Base-by-base conservation (phyloP, 2,888 invertebrate genomes). In the Craniophora ligustri region DNA sequence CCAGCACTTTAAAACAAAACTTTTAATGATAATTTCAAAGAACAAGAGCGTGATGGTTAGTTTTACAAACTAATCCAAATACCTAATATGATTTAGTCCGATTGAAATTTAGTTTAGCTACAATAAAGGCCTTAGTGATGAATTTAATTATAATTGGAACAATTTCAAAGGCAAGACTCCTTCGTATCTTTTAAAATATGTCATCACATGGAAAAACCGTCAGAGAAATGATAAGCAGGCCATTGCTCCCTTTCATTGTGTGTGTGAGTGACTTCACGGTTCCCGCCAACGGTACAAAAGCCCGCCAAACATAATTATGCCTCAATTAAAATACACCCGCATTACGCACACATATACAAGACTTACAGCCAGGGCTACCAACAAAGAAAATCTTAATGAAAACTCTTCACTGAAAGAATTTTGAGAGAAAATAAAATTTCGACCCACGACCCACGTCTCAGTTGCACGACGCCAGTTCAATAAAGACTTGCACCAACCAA, bases 251-350 rank as follows among this genome's bases (percentile, higher is more conserved):
- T 7, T 8, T 36, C 18, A 62, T 74, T 74, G 76, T 75, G 5
- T n/a, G n/a, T n/a, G 26, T n/a, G n/a, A 35, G 49, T 56, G 48
- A 51, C 66, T 64, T 53, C 38, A 48, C 55, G 44, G 44, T 44
- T 57, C 69, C 36, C 58, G 61, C 53, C 64, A 65, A 65, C 65
- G 45, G 61, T 65, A 79, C 77, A 78, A 78, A 74, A 73, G 78
- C 71, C 58, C 56, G 67, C 60, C 75, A 74, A 78, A 81, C 76
- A 78, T 74, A 76, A 78, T 78, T 77, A 57, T 56, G 64, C 67
- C 72, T 72, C 78, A 82, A 85, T 85, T 84, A 84, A 84, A 84
- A 79, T 78, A 75, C 66, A 64, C 77, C 81, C 81, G 83, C 78
- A 81, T 79, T 66, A 60, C 72, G 65, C 72, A 70, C 65, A 67